A percentile compares a stretch with the other conserved stretches of the same genome.
Evolutionary conservation across 2,113 vertebrate species (phyloP).

Genomic region (Marmota monax): DNA sequence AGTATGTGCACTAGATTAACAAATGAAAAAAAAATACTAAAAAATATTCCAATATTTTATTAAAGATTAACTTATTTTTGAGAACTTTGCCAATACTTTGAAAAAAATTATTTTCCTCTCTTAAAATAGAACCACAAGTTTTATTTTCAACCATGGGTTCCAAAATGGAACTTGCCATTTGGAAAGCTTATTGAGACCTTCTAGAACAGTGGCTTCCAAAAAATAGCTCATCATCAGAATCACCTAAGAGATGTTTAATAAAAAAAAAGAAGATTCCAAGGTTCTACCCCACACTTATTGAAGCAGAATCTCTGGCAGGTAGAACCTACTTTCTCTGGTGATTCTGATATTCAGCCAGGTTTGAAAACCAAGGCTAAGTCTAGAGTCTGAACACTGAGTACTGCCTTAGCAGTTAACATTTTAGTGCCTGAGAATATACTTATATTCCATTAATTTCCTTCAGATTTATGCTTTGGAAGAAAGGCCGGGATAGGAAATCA

Average conservation of each 20-base stretch:
- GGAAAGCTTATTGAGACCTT: constrained; percentile 36
- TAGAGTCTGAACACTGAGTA: constrained; percentile 2
- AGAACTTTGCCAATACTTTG: constrained; percentile 36
- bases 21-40: constrained; percentile 45
- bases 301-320: constrained; percentile 28
- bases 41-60: neutral
- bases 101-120: neutral
- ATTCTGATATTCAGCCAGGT: constrained; percentile 45
- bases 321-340: neutral
- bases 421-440: constrained; percentile 26
- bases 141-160: constrained; percentile 36
- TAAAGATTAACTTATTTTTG: constrained; percentile 17
- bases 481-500: constrained; percentile 12
- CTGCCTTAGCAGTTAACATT: constrained; percentile 47
- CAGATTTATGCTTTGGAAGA: constrained; percentile 55
- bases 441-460: constrained; percentile 64
- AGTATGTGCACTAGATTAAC: neutral
- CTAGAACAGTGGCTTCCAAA: constrained; percentile 32
- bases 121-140: constrained; percentile 23
- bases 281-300: neutral
- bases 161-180: constrained; percentile 43
- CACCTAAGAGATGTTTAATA: neutral
- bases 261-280: neutral
- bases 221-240: neutral
- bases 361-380: constrained; percentile 20